phyloP scores from a whole-genome alignment of 2,113 vertebrate species.

The Sakesphorus luctuosus region DNA sequence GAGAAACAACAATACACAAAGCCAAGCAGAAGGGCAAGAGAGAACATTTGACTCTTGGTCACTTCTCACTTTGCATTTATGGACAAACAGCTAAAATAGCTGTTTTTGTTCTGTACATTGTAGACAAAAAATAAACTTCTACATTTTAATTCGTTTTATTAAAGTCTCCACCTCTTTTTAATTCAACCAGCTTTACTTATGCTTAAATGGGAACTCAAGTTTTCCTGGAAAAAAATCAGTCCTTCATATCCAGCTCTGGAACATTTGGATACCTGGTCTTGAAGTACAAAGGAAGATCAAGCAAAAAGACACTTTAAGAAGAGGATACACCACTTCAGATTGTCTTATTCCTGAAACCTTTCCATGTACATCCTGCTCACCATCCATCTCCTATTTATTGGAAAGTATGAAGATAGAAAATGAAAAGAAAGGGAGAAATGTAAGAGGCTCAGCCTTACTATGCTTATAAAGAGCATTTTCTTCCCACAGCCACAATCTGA shows the following conservation, averaged over 20 bases:
- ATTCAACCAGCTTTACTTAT: neutral
- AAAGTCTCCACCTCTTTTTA: neutral
- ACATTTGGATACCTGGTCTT: neutral
- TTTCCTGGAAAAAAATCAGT: neutral
- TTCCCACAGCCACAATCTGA: neutral
- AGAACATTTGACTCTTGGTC: rapidly evolving
- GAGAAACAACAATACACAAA: neutral
- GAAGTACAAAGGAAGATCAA: neutral
- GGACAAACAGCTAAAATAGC: neutral
- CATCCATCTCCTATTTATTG: neutral
- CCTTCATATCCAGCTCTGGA: neutral
- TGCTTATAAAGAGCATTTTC: neutral
- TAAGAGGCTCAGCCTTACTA: neutral
- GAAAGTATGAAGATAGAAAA: neutral
- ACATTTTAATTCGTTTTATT: neutral
- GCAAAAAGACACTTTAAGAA: neutral
- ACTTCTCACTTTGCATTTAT: neutral
- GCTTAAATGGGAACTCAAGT: neutral
- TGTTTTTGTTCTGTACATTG: neutral
- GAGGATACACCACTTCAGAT: neutral
- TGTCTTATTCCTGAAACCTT: neutral
- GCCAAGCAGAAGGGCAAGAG: neutral
- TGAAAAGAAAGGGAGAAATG: neutral
- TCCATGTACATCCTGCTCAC: neutral
- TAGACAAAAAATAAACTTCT: neutral